A percentile compares a stretch with the other conserved stretches of the same genome.
Evolutionary conservation across 2,797 vertebrate genomes (phyloP).

Genomic region (Lithobates sylvaticus): DNA sequence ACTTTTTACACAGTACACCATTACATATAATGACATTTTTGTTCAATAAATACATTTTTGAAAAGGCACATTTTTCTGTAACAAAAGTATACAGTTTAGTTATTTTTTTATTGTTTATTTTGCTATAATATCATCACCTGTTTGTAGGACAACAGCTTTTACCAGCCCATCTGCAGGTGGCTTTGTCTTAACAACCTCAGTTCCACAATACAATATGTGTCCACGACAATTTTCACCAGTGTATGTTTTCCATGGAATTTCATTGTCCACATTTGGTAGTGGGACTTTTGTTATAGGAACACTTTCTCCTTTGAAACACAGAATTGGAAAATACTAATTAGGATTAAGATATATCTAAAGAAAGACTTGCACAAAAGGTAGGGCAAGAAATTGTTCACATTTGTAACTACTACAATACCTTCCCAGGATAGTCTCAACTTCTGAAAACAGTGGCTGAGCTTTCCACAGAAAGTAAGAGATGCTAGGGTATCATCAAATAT

Average conservation of each 20-base stretch:
- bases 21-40: too few species aligned
- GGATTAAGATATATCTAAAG: background rate
- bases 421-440: too few species aligned
- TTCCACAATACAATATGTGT: conserved; percentile 80
- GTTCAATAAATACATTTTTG: too few species aligned
- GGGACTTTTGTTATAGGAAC: conserved; percentile 77
- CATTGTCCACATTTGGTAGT: conserved; percentile 65
- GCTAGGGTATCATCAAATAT: too few species aligned
- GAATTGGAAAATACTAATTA: background rate
- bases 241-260: conserved; percentile 71
- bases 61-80: background rate
- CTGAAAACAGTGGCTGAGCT: too few species aligned
- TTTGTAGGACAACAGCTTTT: conserved; percentile 76
- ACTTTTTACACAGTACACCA: too few species aligned
- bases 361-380: too few species aligned
- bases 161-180: conserved; percentile 61
- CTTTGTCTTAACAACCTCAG: conserved; percentile 78
- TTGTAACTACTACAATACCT: too few species aligned
- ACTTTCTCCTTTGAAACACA: conserved; percentile 75
- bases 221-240: conserved; percentile 72
- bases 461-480: too few species aligned
- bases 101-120: too few species aligned
- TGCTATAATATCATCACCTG: conserved; percentile 69
- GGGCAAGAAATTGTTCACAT: too few species aligned
- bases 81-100: background rate